Base-by-base conservation (phyloP, 2,888 invertebrate genomes). In the Acrobasis repandana region DNA sequence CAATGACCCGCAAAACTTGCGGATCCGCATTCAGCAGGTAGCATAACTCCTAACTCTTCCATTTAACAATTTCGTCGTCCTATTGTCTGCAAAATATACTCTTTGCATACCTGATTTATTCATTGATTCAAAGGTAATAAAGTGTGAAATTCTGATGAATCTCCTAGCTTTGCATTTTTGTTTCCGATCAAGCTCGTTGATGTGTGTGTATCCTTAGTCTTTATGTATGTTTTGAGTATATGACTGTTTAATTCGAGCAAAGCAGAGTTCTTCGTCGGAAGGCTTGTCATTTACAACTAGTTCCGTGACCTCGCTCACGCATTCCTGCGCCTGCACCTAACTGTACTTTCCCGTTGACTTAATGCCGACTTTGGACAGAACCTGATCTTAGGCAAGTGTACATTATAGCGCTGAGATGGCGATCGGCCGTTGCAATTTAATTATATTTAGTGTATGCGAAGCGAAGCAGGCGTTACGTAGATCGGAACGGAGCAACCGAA, bases 231-330 rank as follows among this genome's bases (percentile, higher is more conserved):
- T 9, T 9, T 9, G 43, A 57, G 58, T 60, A 62, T 63, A 67
- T 71, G 74, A 75, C 77, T 77, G 76, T 77, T 78, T 80, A 80
- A 84, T 83, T 80, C 76, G 75, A 83, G 80, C 79, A 82, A 76
- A 83, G 80, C 82, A 76, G 76, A 80, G 80, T 84, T 86, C 82
- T 82, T 88, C 84, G 80, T 85, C 81, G 82, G 83, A 85, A 88
- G 85, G 83, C 86, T 86, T 89, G 91, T 91, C 89, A 90, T 88
- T 88, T 86, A 90, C 90, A 88, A 92, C 90, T 91, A 92, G 92
- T 90, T 92, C 90, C 85, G 91, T 92, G 92, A 92, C 92, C 92
- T 92, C 92, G 92, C 92, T 90, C 88, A 92, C 91, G 89, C 92
- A 91, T 92, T 90, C 92, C 90, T 90, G 88, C 89, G 92, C 89